Conservation (phyloP, 2,113 vertebrate genomes). For the Caranx melampygus region DNA sequence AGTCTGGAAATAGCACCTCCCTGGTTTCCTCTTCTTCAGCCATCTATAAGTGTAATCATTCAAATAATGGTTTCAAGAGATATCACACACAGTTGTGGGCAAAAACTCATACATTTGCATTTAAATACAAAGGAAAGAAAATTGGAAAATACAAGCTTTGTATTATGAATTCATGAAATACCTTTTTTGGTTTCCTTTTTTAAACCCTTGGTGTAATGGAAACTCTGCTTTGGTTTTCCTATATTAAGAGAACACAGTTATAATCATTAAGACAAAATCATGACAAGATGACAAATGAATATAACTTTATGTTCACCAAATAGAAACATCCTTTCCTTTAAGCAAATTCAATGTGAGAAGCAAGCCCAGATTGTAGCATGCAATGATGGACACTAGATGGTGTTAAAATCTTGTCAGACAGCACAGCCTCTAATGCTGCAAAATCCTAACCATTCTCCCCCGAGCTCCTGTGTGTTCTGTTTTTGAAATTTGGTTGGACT, state of each 20-base stretch:
- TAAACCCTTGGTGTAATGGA: conserved; percentile 56
- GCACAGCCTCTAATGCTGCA: background rate
- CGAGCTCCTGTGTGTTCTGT: conserved; percentile 6
- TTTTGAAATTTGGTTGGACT: conserved; percentile 67
- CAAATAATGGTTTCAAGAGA: background rate
- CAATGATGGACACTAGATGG: conserved; percentile 77
- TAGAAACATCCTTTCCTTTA: background rate
- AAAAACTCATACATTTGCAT: background rate
- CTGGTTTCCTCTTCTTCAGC: conserved; percentile 90
- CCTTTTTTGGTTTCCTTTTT: conserved; percentile 71
- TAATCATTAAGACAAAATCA: conserved; percentile 8
- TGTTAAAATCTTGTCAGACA: conserved; percentile 47
- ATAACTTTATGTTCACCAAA: background rate
- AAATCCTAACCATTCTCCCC: conserved; percentile 4
- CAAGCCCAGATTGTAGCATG: conserved; percentile 1
- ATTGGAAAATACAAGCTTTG: background rate
- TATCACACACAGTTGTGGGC: background rate
- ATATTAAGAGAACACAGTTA: conserved; percentile 37
- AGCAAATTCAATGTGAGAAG: background rate
- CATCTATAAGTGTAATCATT: conserved; percentile 78
- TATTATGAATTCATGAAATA: conserved; percentile 51
- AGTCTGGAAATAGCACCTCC: conserved; percentile 92
- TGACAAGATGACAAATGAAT: background rate
- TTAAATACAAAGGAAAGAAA: background rate
- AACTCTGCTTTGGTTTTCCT: conserved; percentile 69